Percentiles rank a stretch among this genome's conserved stretches.
Conservation (phyloP, 2,797 vertebrate species). For the Geotrypetes seraphini region DNA sequence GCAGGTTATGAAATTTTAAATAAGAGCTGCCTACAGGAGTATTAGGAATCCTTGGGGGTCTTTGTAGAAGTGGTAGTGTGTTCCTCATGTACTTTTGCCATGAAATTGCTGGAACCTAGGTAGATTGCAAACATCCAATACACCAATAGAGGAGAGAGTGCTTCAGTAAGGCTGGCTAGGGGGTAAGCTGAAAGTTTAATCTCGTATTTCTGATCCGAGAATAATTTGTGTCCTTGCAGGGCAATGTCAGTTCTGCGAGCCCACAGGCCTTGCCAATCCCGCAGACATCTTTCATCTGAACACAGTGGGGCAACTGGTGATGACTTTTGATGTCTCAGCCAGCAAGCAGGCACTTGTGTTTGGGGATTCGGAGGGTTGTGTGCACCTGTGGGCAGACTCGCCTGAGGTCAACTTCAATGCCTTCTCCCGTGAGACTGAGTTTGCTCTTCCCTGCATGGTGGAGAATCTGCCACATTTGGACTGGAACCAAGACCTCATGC, state of each 20-base stretch:
- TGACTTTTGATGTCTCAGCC: conserved; percentile 90
- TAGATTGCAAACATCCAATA: too few species aligned
- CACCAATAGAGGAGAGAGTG: too few species aligned
- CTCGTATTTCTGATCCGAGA: too few species aligned
- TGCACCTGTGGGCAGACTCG: conserved; percentile 90
- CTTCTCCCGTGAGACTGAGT: conserved; percentile 88
- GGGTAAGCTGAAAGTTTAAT: background rate
- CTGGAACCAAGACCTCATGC: conserved; percentile 91
- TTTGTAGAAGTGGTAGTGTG: too few species aligned
- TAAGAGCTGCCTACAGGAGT: too few species aligned
- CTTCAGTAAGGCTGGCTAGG: background rate
- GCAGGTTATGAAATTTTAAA: too few species aligned
- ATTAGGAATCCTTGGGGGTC: too few species aligned
- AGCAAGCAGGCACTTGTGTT: conserved; percentile 93
- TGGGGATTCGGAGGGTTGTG: conserved; percentile 87
- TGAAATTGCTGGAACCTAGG: too few species aligned
- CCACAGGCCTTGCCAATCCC: conserved; percentile 84
- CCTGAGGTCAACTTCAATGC: conserved; percentile 84
- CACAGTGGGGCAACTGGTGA: conserved; percentile 87
- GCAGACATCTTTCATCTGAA: conserved; percentile 92
- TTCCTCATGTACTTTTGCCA: too few species aligned
- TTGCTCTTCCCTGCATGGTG: conserved; percentile 84
- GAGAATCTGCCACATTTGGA: conserved; percentile 87
- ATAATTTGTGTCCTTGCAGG: too few species aligned
- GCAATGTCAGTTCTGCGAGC: conserved; percentile 96